Evolutionary conservation across 2,888 invertebrate genomes (phyloP).

Genomic region (Amphipoea lucens): DNA sequence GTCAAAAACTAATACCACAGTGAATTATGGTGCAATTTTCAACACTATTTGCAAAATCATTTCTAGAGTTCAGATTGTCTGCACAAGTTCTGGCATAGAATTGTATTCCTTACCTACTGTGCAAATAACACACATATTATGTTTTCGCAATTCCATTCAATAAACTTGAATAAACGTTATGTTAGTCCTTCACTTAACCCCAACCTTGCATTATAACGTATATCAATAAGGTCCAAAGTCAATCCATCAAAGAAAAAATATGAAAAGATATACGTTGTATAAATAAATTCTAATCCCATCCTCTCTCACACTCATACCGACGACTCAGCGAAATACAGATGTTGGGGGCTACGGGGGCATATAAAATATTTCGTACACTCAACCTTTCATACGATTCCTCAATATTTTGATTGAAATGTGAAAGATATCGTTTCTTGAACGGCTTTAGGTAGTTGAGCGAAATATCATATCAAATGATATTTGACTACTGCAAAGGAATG

Average conservation of each 20-base stretch:
- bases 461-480: conserved; percentile 36
- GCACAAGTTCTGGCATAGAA: not conserved
- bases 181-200: not conserved
- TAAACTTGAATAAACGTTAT: conserved; percentile 6
- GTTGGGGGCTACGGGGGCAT: conserved; percentile 18
- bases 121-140: not conserved
- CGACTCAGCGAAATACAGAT: conserved; percentile 40
- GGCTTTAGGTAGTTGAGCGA: conserved; percentile 24
- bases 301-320: conserved; percentile 14
- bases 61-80: not conserved
- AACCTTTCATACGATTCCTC: conserved; percentile 45
- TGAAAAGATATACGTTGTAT: conserved; percentile 30
- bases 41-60: not conserved
- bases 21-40: conserved; percentile 3
- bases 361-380: conserved; percentile 50
- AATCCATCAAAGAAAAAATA: conserved; percentile 45
- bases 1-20: not conserved
- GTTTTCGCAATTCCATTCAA: conserved; percentile 17
- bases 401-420: conserved; percentile 66
- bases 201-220: not conserved
- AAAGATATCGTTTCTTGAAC: conserved; percentile 39
- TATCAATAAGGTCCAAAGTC: conserved; percentile 17
- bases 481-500: conserved; percentile 16
- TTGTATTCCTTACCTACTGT: too few relatives aligned
- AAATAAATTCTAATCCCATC: conserved; percentile 56